Percentiles rank a stretch among this genome's conserved stretches.
phyloP scores from a whole-genome alignment of 2,113 vertebrate genomes.

The Antechinus flavipes region DNA sequence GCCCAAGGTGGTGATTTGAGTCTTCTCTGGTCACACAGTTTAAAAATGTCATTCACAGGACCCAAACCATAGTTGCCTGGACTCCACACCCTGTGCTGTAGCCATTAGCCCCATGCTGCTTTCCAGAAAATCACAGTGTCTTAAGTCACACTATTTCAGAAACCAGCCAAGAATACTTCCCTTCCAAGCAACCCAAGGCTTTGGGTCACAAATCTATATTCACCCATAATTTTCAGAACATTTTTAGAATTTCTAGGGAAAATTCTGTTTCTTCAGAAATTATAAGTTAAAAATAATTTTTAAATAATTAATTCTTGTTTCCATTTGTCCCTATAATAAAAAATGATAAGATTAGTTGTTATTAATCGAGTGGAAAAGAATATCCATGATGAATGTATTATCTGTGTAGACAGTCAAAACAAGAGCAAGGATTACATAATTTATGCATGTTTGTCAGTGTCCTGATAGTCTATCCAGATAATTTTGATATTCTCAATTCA shows the following conservation, averaged over 20 bases:
- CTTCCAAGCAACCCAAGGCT: neutral
- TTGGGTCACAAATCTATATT: constrained; percentile 29
- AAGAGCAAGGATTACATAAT: constrained; percentile 19
- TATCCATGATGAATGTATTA: neutral
- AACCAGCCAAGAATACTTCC: neutral
- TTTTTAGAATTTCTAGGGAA: neutral
- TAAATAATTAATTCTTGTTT: neutral
- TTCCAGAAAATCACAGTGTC: neutral
- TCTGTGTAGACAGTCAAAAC: neutral
- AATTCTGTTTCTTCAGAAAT: neutral
- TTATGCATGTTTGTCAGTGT: neutral
- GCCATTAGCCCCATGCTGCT: neutral
- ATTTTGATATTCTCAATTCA: constrained; percentile 20
- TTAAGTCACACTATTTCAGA: neutral
- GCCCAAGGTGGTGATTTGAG: neutral
- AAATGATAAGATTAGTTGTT: neutral
- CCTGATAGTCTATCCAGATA: neutral
- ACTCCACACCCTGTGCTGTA: neutral
- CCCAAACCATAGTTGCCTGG: neutral
- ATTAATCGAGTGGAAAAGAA: neutral
- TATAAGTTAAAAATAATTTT: neutral
- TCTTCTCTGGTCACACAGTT: neutral
- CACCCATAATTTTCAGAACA: neutral
- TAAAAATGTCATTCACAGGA: neutral
- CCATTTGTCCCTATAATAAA: neutral